These are phyloP conservation scores for Aix galericulata DNA, from an alignment of 2,113 vertebrate genomes.

Conservation along the genomic window DNA sequence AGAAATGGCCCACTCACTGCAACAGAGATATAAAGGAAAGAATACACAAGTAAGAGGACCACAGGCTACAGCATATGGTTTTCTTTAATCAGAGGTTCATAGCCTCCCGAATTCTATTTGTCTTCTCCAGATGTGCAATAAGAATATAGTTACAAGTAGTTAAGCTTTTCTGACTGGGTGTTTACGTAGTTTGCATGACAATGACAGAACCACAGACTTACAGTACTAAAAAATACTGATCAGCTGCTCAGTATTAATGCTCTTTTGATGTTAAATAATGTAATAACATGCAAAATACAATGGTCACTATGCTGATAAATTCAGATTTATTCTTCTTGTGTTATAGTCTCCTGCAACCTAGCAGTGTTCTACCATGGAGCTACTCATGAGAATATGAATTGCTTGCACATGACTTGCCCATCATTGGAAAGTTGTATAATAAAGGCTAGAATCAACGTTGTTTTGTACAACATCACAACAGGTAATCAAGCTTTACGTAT, in stretches of 20 bases:
- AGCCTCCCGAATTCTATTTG: neutral
- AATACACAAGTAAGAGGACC: neutral
- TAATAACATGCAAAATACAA: neutral
- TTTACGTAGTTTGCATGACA: neutral
- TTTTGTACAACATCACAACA: constrained; percentile 90
- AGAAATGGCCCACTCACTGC: neutral
- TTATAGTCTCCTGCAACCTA: constrained; percentile 90
- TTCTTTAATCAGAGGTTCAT: neutral
- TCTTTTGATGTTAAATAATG: neutral
- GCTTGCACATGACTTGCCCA: constrained; percentile 90
- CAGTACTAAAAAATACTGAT: neutral
- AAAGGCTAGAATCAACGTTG: constrained; percentile 76
- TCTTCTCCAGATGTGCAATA: neutral
- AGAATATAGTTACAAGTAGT: neutral
- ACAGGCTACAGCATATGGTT: neutral
- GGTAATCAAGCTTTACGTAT: constrained; percentile 69
- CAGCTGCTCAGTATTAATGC: neutral
- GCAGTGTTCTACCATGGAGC: constrained; percentile 89
- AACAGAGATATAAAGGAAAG: neutral
- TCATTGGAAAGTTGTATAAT: constrained; percentile 88
- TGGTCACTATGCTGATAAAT: neutral
- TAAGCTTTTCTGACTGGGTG: neutral
- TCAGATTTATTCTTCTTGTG: neutral
- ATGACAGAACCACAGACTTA: neutral
- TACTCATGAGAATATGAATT: constrained; percentile 81